Evolutionary conservation across 2,888 invertebrate species (phyloP), one percentile per base, ranked within the genome.

Genomic region (Limenitis arthemis): DNA sequence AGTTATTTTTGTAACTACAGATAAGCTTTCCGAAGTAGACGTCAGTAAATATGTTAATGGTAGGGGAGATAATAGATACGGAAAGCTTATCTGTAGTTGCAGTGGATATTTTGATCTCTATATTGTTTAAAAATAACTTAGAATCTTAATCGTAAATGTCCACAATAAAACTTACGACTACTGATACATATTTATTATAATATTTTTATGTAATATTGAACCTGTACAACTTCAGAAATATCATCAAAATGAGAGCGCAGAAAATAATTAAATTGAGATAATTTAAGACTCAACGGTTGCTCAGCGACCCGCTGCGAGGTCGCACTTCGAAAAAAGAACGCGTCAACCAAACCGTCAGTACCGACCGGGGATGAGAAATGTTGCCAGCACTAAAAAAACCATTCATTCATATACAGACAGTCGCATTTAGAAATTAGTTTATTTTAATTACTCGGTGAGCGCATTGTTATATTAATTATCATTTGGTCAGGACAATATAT

Each of bases 401-500:
- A 73, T 80, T 77, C 81, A 84, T 84, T 86, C 85, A 86, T 79
- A 70, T 66, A 60, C 66, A 61, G 70, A 65, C 77, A 72, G 72
- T 76, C 74, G 72, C 66, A 71, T 73, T 81, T 76, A 74, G 77
- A 81, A 82, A 84, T 85, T 81, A 81, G 85, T 85, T 85, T 83
- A 84, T 86, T 86, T 86, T 86, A 85, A 86, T 86, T 82, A 85
- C 77, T 69, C 73, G 68, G 69, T 74, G 72, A 76, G 70, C 69
- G 77, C 76, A 84, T 84, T 84, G 80, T 83, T 79, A 75, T 85
- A 81, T 83, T 84, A 79, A 85, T 84, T 79, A 82, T 79, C 75
- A 66, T 68, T 66, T 71, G 68, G 65, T 67, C 68, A 69, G 75
- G 81, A 84, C 83, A 81, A 82, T 83, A 81, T 85, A 85, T 86